Base-by-base conservation (phyloP, 2,113 vertebrate genomes). In the Corythaixoides concolor region DNA sequence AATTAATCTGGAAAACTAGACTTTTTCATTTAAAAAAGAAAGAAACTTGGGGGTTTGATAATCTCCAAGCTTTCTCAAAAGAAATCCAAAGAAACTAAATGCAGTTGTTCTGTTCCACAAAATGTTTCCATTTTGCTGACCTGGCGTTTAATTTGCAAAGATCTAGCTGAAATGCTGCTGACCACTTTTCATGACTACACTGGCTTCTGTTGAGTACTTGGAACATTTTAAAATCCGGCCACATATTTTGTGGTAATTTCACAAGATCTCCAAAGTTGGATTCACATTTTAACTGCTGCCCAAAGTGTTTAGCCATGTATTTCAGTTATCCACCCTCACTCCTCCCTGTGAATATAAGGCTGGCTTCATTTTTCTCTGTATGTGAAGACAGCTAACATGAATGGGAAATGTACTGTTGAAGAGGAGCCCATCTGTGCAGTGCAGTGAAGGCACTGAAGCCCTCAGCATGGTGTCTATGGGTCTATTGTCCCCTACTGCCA, bases 101-200 rank as follows among this genome's bases (percentile, higher is more conserved):
- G 27, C 22, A 62, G 12, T 90, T 79, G 50, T 88, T 62, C 19
- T 68, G 23, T 72, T 88, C 45, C 53, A 67, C 39, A 88, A 62
- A 89, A 87, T 37, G 43, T 87, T 94, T 94, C 66, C 21, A 17
- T 73, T 92, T 93, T 95, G 88, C 75, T 94, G 90, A 92, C 53
- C 45, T 79, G 4, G 79, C 68, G 83, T 94, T 90, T 69, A 72
- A 88, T 94, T 90, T 66, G 32, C 85, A 93, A 62, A 73, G 52
- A 43, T 79, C 66, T 60, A 88, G 41, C 90, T 90, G 72, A 90
- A 95, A 88, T 13, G 18, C 18, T 80, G 85, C 72, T 86, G 86
- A 95, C 76, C 83, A 77, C 72, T 92, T 95, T 84, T 74, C 90
- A 80, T 3, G 1, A 77, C 72, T 86, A 35, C 50, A 49, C 19